Evolutionary conservation across 92 coral and sea anemone species (phyloP).

Genomic region (Parazoanthus atlanticus): DNA sequence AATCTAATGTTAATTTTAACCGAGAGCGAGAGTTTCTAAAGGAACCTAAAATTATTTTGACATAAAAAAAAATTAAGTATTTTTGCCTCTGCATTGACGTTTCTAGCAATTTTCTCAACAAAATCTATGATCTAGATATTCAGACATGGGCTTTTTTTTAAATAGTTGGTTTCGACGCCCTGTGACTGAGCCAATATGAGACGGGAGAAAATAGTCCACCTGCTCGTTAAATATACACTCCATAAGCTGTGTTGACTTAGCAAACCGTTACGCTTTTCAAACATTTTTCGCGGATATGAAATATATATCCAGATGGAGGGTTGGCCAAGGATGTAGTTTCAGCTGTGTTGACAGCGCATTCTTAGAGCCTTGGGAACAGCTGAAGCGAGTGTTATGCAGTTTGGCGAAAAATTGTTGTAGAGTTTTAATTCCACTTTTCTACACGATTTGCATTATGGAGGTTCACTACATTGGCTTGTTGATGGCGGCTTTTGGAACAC

Average conservation of each 20-base stretch:
- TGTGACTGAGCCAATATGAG: too few relatives aligned
- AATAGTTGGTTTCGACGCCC: too few relatives aligned
- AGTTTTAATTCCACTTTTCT: neutral
- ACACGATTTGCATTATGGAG: neutral
- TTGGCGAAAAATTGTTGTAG: neutral
- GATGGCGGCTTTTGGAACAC: neutral
- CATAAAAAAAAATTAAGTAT: too few relatives aligned
- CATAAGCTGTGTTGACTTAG: neutral
- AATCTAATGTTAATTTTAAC: too few relatives aligned
- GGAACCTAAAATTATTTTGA: too few relatives aligned
- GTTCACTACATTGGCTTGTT: neutral
- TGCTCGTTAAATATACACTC: too few relatives aligned
- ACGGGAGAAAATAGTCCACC: too few relatives aligned
- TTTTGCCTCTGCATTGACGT: too few relatives aligned
- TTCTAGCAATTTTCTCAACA: too few relatives aligned
- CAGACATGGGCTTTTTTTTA: too few relatives aligned
- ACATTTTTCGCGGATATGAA: neutral
- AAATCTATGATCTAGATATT: too few relatives aligned
- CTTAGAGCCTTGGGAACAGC: neutral
- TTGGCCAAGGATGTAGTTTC: neutral
- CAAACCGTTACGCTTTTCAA: neutral
- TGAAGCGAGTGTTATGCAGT: neutral
- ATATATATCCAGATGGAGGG: neutral
- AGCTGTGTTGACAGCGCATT: neutral
- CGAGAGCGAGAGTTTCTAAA: too few relatives aligned